Evolutionary conservation across 2,797 vertebrate genomes (phyloP).

Genomic region (Emydoidea blandingii): DNA sequence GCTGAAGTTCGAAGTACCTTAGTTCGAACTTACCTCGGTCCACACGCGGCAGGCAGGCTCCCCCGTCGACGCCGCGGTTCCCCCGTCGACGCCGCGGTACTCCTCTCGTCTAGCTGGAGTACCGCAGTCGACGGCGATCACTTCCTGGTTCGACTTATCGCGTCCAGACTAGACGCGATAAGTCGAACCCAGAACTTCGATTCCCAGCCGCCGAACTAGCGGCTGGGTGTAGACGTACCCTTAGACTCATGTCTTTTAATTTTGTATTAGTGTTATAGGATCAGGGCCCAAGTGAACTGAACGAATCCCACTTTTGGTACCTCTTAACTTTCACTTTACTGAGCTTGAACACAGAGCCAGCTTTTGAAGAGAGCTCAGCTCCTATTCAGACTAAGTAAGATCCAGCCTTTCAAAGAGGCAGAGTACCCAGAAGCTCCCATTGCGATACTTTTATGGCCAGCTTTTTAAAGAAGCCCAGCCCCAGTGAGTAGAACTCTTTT

Average conservation of each 20-base stretch:
- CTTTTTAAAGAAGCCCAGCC: background rate
- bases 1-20: no score
- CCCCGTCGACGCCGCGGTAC: no score
- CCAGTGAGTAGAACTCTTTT: background rate
- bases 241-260: background rate
- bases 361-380: background rate
- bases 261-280: background rate
- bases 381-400: background rate
- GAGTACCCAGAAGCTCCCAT: conserved; percentile 14
- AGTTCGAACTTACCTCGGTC: no score
- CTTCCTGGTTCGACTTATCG: no score
- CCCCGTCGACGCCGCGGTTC: no score
- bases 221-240: no score
- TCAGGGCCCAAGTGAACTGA: background rate
- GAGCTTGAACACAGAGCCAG: background rate
- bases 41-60: no score
- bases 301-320: background rate
- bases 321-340: background rate
- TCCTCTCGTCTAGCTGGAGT: no score
- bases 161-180: no score
- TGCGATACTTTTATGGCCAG: background rate
- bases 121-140: no score
- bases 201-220: no score
- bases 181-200: no score
- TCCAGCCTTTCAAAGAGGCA: background rate